These are phyloP conservation scores for Tyto alba DNA, from an alignment of 2,113 vertebrate genomes.

Conservation along the genomic window DNA sequence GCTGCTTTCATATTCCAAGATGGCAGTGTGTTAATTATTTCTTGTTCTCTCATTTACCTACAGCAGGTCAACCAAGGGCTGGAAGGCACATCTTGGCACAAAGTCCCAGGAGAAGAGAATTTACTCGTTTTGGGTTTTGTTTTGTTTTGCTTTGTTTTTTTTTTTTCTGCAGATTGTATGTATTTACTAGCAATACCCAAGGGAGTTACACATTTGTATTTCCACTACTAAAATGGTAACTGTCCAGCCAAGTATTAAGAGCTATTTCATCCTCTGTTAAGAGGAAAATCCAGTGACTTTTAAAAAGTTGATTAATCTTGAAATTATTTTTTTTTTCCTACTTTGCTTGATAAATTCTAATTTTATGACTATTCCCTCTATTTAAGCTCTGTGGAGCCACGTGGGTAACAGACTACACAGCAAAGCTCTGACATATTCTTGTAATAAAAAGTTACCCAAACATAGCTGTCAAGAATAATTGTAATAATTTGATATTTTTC, in stretches of 20 bases:
- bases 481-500: background rate
- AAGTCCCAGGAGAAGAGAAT: background rate
- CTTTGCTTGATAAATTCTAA: background rate
- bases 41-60: background rate
- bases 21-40: background rate
- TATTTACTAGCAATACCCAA: conserved; percentile 14
- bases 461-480: background rate
- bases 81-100: background rate
- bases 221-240: conserved; percentile 29
- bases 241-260: background rate
- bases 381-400: background rate
- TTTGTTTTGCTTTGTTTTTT: background rate
- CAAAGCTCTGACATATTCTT: background rate
- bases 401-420: background rate
- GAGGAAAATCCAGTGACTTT: conserved; percentile 14
- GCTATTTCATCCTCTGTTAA: conserved; percentile 15
- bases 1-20: background rate
- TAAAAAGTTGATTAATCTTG: background rate
- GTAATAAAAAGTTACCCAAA: conserved; percentile 2
- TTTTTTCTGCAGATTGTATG: background rate
- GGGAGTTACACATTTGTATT: conserved; percentile 17
- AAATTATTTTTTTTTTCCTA: background rate
- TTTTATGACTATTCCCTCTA: background rate
- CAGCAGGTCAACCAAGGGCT: conserved; percentile 27
- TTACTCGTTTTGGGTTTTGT: background rate